Evolutionary conservation across 1,140 invertebrate genomes (phyloP).

Genomic region (Drosophila novamexicana): DNA sequence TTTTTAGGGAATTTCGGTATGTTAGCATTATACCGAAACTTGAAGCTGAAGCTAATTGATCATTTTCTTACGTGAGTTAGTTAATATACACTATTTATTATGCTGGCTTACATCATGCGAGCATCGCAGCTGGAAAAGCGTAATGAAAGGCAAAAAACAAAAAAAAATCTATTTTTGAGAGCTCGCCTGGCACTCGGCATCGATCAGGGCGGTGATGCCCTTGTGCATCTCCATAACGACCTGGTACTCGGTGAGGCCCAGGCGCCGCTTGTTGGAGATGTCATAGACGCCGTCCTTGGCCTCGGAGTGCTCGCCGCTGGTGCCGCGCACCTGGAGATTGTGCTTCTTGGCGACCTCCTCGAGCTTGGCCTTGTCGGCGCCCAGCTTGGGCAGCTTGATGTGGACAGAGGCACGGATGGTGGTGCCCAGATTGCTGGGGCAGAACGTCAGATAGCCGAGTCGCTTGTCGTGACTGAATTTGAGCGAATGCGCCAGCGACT

Average conservation of each 20-base stretch:
- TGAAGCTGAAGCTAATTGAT: no score
- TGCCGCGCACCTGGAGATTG: conserved; percentile 96
- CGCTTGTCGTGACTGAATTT: conserved; percentile 95
- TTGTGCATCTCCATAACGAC: conserved; percentile 95
- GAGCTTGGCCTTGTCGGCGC: conserved; percentile 92
- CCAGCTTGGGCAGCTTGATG: conserved; percentile 97
- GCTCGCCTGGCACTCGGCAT: conserved; percentile 87
- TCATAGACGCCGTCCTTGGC: conserved; percentile 96
- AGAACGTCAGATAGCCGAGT: conserved; percentile 98
- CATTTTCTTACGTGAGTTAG: no score
- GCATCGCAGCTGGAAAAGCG: no score
- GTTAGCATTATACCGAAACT: no score
- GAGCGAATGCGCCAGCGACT: conserved; percentile 94
- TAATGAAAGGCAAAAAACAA: no score
- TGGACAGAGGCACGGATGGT: conserved; percentile 98
- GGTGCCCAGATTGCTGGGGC: conserved; percentile 98
- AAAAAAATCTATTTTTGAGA: not conserved
- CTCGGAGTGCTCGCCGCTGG: conserved; percentile 96
- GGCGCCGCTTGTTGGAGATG: conserved; percentile 94
- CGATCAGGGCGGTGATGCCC: conserved; percentile 93
- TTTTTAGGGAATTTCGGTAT: no score
- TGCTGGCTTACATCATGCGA: no score
- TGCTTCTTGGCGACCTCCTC: conserved; percentile 95
- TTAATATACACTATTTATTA: no score
- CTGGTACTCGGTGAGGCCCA: conserved; percentile 93